Evolutionary conservation across 2,113 vertebrate genomes (phyloP).

Genomic region (Albula goreensis): DNA sequence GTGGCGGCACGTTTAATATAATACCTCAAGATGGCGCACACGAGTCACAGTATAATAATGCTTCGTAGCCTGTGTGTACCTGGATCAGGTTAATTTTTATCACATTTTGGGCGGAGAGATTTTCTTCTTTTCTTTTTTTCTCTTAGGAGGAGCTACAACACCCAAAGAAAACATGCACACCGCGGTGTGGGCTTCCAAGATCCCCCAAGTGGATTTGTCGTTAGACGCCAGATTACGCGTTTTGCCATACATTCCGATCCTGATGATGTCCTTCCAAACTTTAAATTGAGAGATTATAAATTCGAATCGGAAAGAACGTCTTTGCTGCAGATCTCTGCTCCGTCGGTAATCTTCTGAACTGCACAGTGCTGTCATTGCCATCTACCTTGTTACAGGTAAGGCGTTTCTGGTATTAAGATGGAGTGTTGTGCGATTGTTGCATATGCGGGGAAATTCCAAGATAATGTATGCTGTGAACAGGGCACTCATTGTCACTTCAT

Average conservation of each 20-base stretch:
- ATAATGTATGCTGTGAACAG: constrained; percentile 51
- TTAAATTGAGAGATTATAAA: constrained; percentile 10
- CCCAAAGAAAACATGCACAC: constrained; percentile 37
- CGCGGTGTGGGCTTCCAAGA: constrained; percentile 47
- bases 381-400: constrained; percentile 62
- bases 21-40: neutral
- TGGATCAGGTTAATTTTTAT: constrained; percentile 15
- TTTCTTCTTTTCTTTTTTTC: constrained; percentile 1
- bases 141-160: constrained; percentile 41
- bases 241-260: neutral
- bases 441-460: constrained; percentile 67
- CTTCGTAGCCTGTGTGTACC: neutral
- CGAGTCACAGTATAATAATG: neutral
- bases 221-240: constrained; percentile 8
- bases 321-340: neutral
- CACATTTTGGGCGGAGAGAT: constrained; percentile 1
- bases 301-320: neutral
- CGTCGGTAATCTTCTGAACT: constrained; percentile 8
- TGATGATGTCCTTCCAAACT: constrained; percentile 17
- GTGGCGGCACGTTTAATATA: neutral
- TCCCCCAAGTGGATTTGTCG: constrained; percentile 26
- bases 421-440: constrained; percentile 67
- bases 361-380: constrained; percentile 13
- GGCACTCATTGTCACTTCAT: constrained; percentile 37
- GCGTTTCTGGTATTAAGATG: constrained; percentile 42